Evolutionary conservation across 1,140 invertebrate genomes (phyloP).

Genomic region (Trichomalopsis sarcophagae): DNA sequence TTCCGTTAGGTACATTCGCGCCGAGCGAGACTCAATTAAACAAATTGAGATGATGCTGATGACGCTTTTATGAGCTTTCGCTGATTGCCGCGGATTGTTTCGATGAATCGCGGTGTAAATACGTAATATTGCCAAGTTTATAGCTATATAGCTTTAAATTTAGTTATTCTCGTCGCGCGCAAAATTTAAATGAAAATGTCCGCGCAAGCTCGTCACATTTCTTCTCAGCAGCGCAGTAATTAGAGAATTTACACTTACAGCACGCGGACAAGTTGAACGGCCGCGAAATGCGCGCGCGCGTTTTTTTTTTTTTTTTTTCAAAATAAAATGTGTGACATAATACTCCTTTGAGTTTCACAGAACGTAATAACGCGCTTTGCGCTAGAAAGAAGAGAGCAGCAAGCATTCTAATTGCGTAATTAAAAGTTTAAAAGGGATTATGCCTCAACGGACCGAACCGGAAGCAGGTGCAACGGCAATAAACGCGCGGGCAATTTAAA

Average conservation of each 20-base stretch:
- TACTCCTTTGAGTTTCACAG: neutral
- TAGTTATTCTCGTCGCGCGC: no score
- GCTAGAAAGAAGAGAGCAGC: neutral
- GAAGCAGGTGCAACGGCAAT: neutral
- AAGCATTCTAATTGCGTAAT: neutral
- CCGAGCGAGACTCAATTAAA: neutral
- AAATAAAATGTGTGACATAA: neutral
- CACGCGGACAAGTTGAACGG: no score
- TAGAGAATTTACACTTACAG: no score
- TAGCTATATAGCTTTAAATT: no score
- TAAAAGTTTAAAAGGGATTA: slow-evolving; percentile 21
- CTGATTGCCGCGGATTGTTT: neutral
- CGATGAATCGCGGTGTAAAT: no score
- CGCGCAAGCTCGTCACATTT: no score
- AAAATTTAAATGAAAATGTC: no score
- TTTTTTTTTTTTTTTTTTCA: no score
- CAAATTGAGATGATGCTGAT: neutral
- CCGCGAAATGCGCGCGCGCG: no score
- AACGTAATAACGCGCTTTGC: neutral
- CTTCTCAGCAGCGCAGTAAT: no score
- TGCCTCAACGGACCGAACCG: neutral
- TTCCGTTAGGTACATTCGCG: neutral
- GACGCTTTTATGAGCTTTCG: neutral
- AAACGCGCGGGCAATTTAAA: neutral
- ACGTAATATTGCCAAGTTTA: no score